These are phyloP conservation scores for Acronicta aceris DNA, from an alignment of 2,888 invertebrate species.

Conservation along the genomic window DNA sequence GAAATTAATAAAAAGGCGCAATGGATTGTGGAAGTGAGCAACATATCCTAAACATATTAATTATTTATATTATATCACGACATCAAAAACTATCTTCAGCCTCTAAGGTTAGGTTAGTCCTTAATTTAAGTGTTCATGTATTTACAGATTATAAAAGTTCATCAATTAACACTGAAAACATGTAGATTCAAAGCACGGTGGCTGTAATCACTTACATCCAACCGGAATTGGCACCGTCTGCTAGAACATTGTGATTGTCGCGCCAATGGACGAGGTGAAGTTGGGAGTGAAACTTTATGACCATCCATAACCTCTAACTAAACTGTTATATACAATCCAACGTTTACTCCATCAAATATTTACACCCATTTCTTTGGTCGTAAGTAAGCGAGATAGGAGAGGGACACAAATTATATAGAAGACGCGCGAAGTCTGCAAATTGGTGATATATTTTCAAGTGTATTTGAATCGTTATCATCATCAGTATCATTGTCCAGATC, in stretches of 20 bases:
- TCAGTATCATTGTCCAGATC: slow-evolving; percentile 4
- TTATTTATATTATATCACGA: neutral
- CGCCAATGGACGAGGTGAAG: too few relatives aligned
- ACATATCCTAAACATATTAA: neutral
- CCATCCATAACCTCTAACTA: slow-evolving; percentile 1
- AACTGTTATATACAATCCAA: neutral
- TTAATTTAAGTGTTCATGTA: neutral
- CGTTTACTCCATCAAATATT: neutral
- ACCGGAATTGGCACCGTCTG: neutral
- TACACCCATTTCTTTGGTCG: slow-evolving; percentile 5
- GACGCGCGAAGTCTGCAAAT: slow-evolving; percentile 16
- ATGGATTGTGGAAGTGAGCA: slow-evolving; percentile 1
- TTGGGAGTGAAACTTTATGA: slow-evolving; percentile 4
- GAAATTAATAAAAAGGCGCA: neutral
- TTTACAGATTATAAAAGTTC: neutral
- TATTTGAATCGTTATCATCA: slow-evolving; percentile 2
- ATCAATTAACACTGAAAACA: neutral
- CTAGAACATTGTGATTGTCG: neutral
- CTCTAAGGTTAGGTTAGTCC: neutral
- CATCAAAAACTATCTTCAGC: neutral
- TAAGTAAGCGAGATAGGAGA: slow-evolving; percentile 11
- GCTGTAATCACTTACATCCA: neutral
- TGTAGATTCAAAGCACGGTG: neutral
- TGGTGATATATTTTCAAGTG: neutral
- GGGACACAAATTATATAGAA: slow-evolving; percentile 33